Evolutionary conservation across 2,113 vertebrate species (phyloP), one percentile per base, ranked within the genome.

Genomic region (Melanocharis versteri): DNA sequence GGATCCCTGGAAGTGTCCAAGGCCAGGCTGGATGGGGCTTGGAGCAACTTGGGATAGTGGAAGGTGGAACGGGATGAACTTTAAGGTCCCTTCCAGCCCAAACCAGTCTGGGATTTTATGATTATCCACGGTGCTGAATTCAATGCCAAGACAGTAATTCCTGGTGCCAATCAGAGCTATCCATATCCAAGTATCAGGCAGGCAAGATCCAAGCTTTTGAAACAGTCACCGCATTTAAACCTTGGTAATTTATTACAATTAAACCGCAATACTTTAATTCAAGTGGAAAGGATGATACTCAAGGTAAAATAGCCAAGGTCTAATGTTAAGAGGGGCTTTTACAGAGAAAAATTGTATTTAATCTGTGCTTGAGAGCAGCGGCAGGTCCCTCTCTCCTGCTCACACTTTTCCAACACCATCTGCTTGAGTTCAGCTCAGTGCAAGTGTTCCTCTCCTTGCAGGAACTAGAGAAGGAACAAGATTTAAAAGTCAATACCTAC

Each of bases 1-100:
- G 58, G 50, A 57, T 33, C 37, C 60, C 77, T 82, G 69, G 27
- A 2, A 82, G 15, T 39, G 37, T 12, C 51, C 76, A 28, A 65
- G 51, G 22, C 11, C 66, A 44, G 44, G 35, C 0, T 50, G 57
- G 50, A 72, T 0, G 0, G 30, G 50, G 21, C 17, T 73, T 57
- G 58, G 37, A 73, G 3, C 50, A 66, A 1, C 23, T 28, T 12
- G 33, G 28, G 53, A 21, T 1, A 14, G 51, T 37, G 27, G 31
- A 6, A 73, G 10, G 21, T 42, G 48, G 12, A 42, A 42, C 0
- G 0, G 31, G 77, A 51, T 24, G 7, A 30, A 2, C 5, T 82
- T 58, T 21, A 19, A 30, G 20, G 23, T n/a, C 31, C 11, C 11
- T 82, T 30, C 53, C 45, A n/a, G 4, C 11, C 45, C n/a, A 51